Evolutionary conservation across 2,113 vertebrate genomes (phyloP).

Genomic region (Pongo abelii): DNA sequence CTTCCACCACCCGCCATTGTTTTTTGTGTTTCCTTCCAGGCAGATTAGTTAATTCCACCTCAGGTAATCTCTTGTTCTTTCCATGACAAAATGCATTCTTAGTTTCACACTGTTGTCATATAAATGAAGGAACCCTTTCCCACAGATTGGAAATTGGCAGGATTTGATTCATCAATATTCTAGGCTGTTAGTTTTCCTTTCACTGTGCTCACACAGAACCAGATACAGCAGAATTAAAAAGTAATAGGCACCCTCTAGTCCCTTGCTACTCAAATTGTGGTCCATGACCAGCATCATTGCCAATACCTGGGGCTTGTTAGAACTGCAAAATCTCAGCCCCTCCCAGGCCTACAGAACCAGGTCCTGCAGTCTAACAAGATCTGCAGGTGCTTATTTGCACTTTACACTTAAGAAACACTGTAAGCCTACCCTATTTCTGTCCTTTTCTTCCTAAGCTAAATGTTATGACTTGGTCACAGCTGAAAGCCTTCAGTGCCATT

Average conservation of each 20-base stretch:
- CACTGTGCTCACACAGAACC: neutral
- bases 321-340: neutral
- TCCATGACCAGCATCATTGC: rapidly evolving
- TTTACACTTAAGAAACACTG: neutral
- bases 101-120: neutral
- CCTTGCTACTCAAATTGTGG: neutral
- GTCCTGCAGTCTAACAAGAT: neutral
- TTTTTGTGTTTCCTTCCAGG: neutral
- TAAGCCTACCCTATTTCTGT: neutral
- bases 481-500: neutral
- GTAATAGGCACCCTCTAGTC: neutral
- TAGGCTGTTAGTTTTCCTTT: neutral
- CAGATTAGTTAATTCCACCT: neutral
- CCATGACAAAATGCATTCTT: neutral
- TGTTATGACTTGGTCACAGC: neutral
- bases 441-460: neutral
- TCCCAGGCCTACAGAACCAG: no score
- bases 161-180: neutral
- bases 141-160: no score
- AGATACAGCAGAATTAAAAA: neutral
- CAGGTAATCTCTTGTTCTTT: neutral
- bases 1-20: rapidly evolving
- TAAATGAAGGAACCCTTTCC: neutral
- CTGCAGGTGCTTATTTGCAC: no score
- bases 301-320: neutral